Conservation (phyloP, 2,113 vertebrate species). For the Octodon degus region DNA sequence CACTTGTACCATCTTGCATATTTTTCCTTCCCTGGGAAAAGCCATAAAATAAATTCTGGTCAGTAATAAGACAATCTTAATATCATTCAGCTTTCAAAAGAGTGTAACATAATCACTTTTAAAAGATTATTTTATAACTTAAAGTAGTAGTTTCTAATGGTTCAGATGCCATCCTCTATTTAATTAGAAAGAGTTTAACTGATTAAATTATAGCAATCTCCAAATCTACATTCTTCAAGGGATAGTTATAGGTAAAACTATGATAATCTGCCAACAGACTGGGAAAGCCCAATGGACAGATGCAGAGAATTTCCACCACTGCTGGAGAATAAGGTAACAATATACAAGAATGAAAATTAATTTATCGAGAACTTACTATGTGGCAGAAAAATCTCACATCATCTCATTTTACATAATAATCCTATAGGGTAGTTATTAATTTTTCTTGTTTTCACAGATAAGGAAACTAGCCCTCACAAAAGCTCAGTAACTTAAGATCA, state of each 20-base stretch:
- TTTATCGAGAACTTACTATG: background rate
- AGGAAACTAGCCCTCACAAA: background rate
- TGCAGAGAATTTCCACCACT: background rate
- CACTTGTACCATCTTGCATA: conserved; percentile 87
- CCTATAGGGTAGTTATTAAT: background rate
- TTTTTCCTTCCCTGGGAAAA: conserved; percentile 90
- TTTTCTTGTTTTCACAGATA: conserved; percentile 14
- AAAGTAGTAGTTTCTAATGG: background rate
- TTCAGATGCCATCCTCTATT: background rate
- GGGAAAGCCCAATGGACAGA: background rate
- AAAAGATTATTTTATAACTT: conserved; percentile 36
- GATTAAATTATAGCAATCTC: background rate
- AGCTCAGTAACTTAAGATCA: background rate
- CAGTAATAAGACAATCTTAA: conserved; percentile 45
- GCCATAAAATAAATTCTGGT: conserved; percentile 20
- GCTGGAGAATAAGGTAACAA: background rate
- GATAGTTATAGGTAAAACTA: background rate
- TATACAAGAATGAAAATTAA: background rate
- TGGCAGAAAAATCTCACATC: background rate
- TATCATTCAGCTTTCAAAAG: conserved; percentile 45
- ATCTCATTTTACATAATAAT: background rate
- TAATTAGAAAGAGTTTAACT: conserved; percentile 9
- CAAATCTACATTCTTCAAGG: background rate
- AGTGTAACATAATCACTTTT: background rate
- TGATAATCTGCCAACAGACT: background rate